Percentiles rank a stretch among this genome's conserved stretches.
Conservation (phyloP, 2,888 invertebrate genomes). For the Apeira syringaria region DNA sequence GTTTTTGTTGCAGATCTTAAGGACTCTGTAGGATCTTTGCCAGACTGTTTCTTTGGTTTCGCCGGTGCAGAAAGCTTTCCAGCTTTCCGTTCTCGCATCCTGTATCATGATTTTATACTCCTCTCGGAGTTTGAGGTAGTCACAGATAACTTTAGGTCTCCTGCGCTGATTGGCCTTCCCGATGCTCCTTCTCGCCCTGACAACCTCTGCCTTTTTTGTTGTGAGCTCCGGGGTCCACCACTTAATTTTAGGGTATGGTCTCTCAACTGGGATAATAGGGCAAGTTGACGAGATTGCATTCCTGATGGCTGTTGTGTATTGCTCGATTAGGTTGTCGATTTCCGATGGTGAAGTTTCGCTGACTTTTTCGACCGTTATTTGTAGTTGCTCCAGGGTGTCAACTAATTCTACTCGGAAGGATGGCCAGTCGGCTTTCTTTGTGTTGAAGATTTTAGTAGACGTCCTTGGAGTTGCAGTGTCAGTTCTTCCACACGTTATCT, state of each 20-base stretch:
- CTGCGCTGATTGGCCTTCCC: not conserved
- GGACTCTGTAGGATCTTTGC: not conserved
- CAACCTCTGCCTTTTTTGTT: not conserved
- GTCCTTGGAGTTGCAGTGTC: too few species aligned
- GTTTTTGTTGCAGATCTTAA: not conserved
- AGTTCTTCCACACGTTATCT: conserved; percentile 21
- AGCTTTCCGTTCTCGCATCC: not conserved
- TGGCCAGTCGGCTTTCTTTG: conserved; percentile 27
- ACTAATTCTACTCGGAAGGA: conserved; percentile 23
- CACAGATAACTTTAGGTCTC: not conserved
- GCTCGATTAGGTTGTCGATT: too few species aligned
- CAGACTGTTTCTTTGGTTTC: not conserved
- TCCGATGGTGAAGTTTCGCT: too few species aligned
- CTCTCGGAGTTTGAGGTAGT: not conserved
- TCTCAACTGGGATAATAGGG: too few species aligned
- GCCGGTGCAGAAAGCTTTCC: not conserved
- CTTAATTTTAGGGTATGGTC: too few species aligned
- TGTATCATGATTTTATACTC: not conserved
- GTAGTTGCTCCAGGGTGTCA: conserved; percentile 2
- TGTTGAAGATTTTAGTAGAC: conserved; percentile 24
- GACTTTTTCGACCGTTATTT: too few species aligned
- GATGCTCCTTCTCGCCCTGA: not conserved
- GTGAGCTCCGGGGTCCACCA: not conserved
- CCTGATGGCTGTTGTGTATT: conserved; percentile 11
- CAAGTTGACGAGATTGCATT: not conserved